Conservation (phyloP, 2,113 vertebrate genomes). For the Plecotus auritus region DNA sequence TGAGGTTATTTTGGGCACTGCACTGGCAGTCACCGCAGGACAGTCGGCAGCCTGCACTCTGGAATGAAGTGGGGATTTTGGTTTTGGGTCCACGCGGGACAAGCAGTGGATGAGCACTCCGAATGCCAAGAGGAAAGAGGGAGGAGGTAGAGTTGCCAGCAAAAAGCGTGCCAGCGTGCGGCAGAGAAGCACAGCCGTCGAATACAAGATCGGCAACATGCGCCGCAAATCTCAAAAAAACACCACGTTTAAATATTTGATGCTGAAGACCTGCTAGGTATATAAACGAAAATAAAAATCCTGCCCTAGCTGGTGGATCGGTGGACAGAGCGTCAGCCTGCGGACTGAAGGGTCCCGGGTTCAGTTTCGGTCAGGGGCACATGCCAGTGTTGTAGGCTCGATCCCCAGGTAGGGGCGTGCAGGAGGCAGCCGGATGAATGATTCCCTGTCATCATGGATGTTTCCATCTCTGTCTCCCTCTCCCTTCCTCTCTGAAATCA, state of each 20-base stretch:
- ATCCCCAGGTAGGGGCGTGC: no score
- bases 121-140: background rate
- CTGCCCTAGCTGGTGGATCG: background rate
- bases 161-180: background rate
- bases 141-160: background rate
- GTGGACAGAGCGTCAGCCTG: no score
- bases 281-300: background rate
- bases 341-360: no score
- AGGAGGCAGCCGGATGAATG: no score
- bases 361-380: no score
- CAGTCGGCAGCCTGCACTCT: background rate
- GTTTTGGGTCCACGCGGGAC: background rate
- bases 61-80: constrained; percentile 4
- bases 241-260: background rate
- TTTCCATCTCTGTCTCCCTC: no score
- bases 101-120: background rate
- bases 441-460: no score
- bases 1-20: constrained; percentile 37
- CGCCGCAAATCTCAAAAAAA: background rate
- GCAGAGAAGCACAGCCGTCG: background rate
- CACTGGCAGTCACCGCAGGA: constrained; percentile 1
- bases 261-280: background rate
- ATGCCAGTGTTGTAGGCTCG: no score
- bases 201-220: background rate
- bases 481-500: no score